A percentile compares a stretch with the other conserved stretches of the same genome.
Conservation (phyloP, 2,113 vertebrate species). For the Podiceps cristatus region DNA sequence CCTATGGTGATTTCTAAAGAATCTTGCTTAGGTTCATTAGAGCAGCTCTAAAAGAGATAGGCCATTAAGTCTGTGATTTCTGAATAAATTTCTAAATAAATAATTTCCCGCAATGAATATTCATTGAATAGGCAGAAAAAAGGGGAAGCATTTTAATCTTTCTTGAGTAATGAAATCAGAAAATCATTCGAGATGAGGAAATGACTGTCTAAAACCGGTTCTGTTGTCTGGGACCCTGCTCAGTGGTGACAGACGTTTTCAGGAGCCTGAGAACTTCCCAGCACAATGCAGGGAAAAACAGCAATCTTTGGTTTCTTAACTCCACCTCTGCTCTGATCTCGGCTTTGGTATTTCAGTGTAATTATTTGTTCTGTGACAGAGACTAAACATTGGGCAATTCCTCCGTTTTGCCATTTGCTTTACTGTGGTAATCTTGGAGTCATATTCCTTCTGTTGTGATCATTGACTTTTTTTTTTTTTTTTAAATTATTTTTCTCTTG, state of each 20-base stretch:
- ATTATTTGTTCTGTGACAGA: conserved; percentile 66
- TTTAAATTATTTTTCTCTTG: background rate
- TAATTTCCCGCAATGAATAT: background rate
- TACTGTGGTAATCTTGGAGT: conserved; percentile 37
- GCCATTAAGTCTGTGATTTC: conserved; percentile 5
- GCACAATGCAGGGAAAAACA: background rate
- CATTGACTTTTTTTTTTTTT: background rate
- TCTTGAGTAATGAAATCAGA: conserved; percentile 45
- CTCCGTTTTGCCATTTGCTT: conserved; percentile 59
- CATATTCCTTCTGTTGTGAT: background rate
- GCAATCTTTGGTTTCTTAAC: conserved; percentile 36
- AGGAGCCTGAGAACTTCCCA: background rate
- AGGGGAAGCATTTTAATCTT: background rate
- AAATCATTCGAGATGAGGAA: conserved; percentile 61
- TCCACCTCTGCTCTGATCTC: conserved; percentile 49
- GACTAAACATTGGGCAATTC: conserved; percentile 55
- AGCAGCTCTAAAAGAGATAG: background rate
- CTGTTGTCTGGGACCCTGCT: background rate
- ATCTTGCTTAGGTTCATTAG: background rate
- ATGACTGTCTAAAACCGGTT: conserved; percentile 1
- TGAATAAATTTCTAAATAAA: conserved; percentile 46
- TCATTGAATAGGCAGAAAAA: background rate
- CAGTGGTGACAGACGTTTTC: background rate
- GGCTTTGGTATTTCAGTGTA: conserved; percentile 53
- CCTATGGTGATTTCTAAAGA: background rate